phyloP scores from a whole-genome alignment of 2,888 invertebrate genomes.

The Pandemis cinnamomeana region DNA sequence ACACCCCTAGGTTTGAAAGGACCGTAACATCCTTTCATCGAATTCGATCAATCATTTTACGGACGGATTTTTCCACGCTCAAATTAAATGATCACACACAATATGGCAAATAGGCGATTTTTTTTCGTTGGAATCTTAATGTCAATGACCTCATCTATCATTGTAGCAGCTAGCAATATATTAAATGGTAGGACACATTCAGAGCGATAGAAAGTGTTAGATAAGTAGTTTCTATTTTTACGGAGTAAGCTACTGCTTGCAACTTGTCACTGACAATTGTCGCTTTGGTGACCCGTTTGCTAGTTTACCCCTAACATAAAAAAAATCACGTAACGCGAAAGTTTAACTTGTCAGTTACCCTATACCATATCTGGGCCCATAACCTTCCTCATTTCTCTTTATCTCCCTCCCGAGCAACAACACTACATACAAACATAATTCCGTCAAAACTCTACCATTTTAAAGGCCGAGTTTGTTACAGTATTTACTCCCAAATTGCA shows the following conservation, averaged over 20 bases:
- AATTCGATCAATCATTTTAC: constrained; percentile 15
- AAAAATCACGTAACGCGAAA: background rate
- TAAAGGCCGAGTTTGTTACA: constrained; percentile 30
- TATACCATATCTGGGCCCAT: constrained; percentile 25
- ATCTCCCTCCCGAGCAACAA: constrained; percentile 29
- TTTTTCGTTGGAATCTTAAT: background rate
- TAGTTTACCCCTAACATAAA: background rate
- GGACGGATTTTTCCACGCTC: background rate
- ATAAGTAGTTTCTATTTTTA: too few species aligned
- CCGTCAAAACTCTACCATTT: constrained; percentile 14
- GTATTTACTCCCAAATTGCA: constrained; percentile 23
- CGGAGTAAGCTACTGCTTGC: too few species aligned
- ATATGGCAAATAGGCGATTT: constrained; percentile 1
- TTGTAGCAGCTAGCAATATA: background rate
- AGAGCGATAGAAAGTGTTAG: too few species aligned
- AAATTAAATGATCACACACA: constrained; percentile 15
- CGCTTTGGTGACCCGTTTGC: too few species aligned
- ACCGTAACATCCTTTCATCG: constrained; percentile 1
- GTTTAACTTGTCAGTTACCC: background rate
- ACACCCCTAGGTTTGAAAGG: constrained; percentile 3
- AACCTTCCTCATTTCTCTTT: constrained; percentile 37
- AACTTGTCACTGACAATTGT: too few species aligned
- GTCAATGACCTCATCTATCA: background rate
- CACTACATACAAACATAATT: constrained; percentile 10
- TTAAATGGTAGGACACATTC: too few species aligned